Percentiles rank a stretch among this genome's conserved stretches.
Evolutionary conservation across 2,113 vertebrate genomes (phyloP).

Genomic region (Corydoras maculifer): DNA sequence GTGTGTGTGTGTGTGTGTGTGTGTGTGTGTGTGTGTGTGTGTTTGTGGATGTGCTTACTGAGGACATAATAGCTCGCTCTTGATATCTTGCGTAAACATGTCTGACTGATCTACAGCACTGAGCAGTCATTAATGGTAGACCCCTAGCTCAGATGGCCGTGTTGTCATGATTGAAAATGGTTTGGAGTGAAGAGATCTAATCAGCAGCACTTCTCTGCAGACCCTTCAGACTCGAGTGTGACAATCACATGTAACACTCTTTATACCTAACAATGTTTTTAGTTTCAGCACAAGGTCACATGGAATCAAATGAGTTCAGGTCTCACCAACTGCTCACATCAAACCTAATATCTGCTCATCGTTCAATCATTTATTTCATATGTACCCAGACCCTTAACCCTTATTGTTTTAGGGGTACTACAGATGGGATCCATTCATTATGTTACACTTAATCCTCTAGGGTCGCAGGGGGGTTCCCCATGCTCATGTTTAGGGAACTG

Average conservation of each 20-base stretch:
- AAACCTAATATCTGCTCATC: too few relatives aligned
- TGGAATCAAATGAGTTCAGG: background rate
- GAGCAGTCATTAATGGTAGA: slow-evolving; percentile 59
- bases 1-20: too few relatives aligned
- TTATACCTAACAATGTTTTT: background rate
- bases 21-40: background rate
- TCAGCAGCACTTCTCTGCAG: background rate
- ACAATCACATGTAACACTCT: background rate
- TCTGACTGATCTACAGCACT: slow-evolving; percentile 49
- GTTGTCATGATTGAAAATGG: slow-evolving; percentile 11
- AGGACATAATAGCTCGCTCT: slow-evolving; percentile 40
- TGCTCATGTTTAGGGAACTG: too few relatives aligned
- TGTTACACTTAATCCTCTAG: too few relatives aligned
- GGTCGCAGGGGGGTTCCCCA: too few relatives aligned
- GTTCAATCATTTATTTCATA: too few relatives aligned
- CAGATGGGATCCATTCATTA: too few relatives aligned
- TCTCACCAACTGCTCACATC: too few relatives aligned
- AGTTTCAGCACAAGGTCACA: background rate
- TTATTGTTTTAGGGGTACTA: too few relatives aligned
- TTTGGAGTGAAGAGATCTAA: slow-evolving; percentile 23
- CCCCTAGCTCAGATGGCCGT: slow-evolving; percentile 35
- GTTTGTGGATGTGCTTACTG: background rate
- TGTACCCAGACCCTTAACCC: too few relatives aligned
- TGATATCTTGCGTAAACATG: slow-evolving; percentile 48
- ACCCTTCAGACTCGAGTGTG: slow-evolving; percentile 5